Base-by-base conservation (phyloP, 2,113 vertebrate species). In the Sarotherodon lohbergeri region DNA sequence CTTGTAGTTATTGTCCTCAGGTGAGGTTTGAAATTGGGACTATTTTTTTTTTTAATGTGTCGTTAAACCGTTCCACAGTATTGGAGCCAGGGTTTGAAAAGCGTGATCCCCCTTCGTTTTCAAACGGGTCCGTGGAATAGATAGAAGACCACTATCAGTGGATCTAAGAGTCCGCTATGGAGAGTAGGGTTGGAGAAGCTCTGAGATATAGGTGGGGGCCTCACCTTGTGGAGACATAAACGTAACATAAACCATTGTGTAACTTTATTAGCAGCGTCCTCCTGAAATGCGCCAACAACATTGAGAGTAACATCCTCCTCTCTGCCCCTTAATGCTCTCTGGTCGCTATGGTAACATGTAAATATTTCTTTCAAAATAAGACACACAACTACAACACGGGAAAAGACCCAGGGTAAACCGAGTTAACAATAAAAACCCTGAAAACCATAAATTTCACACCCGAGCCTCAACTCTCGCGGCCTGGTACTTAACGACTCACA, bases 391-490 rank as follows among this genome's bases (percentile, higher is more conserved):
- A 24, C 54, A 24, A 24, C 22, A 56, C 22, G 11, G 1, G 11
- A 56, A 3, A 56, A 56, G 54, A 56, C 54, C 11, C 11, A 56
- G 6, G 11, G 11, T 22, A 56, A 22, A 13, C 54, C 4, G 0
- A 56, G 54, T 56, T 0, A 24, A 56, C 6, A 22, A 27, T 27
- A 4, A 56, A 56, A 56, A 56, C 22, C 55, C 55, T 27, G 55
- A 56, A 56, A 27, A 27, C 22, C 11, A 56, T 13, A 0, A 27
- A 27, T 56, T 56, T 56, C 4, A 27, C 55, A 56, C 54, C 22
- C 1, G 11, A 56, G 22, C 55, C 1, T 7, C 55, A 56, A 56
- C 0, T 56, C 22, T 56, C 0, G 6, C 4, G 4, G 22, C 4
- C 55, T 1, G 55, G 55, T 27, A 4, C 55, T 12, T 27, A 56